Base-by-base conservation (phyloP, 2,888 invertebrate genomes). In the Cheilosia grossa region DNA sequence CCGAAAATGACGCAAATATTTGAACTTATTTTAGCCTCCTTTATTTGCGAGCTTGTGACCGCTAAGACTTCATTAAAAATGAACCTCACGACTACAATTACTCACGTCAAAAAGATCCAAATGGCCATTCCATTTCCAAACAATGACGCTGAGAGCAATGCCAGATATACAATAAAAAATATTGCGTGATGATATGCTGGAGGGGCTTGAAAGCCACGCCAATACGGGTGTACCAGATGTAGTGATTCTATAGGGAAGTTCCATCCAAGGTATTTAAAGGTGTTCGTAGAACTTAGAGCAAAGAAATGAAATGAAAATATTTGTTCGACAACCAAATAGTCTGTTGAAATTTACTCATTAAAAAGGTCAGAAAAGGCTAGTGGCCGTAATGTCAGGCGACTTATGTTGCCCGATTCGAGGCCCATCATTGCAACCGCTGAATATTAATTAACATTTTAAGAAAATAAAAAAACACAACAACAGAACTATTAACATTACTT, bases 81-180 rank as follows among this genome's bases (percentile, higher is more conserved):
- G 0, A 6, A 61, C 27, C 15, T 1, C 27, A 27, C n/a, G 6
- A 4, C 1, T 24, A 27, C 10, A 37, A 2, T 53, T 27, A 81
- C 94, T 94, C 90, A 95, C 95, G 95, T 95, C 89, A 94, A 93
- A 89, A 95, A 96, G 89, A 95, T 94, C 94, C 95, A 95, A 82
- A 95, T 93, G 86, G 95, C 95, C 87, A 95, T 93, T 4, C 95
- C 95, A 88, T 96, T 96, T n/a, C 96, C 96, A 21, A 94, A 92
- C 2, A 94, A 58, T 0, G 95, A 95, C 2, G 93, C 91, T 1
- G 93, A 74, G 93, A 95, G 93, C 33, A 96, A 93, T 89, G 93
- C 93, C 24, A 94, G 92, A 90, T 95, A 96, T 82, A 94, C 92
- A 42, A 95, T 93, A 2, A 95, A 95, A 19, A 95, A 90, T 51